Percentiles rank a stretch among this genome's conserved stretches.
Conservation (phyloP, 2,888 invertebrate genomes). For the Stenodema calcarata region DNA sequence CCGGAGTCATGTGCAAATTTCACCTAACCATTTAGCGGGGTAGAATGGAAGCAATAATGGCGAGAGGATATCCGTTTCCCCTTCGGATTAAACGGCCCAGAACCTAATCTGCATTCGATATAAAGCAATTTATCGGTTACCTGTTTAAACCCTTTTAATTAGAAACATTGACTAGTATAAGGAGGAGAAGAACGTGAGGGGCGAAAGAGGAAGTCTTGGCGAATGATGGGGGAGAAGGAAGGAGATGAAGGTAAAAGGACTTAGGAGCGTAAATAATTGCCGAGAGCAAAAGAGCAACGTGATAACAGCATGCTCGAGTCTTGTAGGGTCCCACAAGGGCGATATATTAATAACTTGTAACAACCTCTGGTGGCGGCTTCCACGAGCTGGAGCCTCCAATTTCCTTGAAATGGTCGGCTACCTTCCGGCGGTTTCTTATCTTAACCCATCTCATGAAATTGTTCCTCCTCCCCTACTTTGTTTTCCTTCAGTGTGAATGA, state of each 20-base stretch:
- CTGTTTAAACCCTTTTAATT: neutral
- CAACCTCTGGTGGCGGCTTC: neutral
- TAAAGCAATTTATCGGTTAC: neutral
- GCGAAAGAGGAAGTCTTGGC: neutral
- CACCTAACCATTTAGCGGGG: too few relatives aligned
- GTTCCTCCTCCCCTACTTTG: neutral
- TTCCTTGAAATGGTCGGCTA: neutral
- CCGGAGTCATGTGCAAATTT: too few relatives aligned
- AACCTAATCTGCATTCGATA: neutral
- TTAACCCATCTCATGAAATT: neutral
- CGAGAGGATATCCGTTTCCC: neutral
- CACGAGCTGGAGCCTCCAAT: neutral
- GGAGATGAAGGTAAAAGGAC: neutral
- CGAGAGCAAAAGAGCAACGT: neutral
- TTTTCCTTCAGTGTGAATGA: neutral
- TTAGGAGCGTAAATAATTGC: neutral
- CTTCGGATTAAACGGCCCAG: neutral
- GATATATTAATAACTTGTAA: slow-evolving; percentile 17
- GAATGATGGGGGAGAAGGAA: neutral
- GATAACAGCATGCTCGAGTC: neutral
- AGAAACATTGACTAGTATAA: neutral
- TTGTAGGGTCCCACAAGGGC: neutral
- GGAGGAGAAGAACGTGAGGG: neutral
- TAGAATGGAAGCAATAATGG: neutral
- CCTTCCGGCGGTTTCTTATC: slow-evolving; percentile 7